Conservation (phyloP, 2,888 invertebrate genomes). For the Resseliella maxima region DNA sequence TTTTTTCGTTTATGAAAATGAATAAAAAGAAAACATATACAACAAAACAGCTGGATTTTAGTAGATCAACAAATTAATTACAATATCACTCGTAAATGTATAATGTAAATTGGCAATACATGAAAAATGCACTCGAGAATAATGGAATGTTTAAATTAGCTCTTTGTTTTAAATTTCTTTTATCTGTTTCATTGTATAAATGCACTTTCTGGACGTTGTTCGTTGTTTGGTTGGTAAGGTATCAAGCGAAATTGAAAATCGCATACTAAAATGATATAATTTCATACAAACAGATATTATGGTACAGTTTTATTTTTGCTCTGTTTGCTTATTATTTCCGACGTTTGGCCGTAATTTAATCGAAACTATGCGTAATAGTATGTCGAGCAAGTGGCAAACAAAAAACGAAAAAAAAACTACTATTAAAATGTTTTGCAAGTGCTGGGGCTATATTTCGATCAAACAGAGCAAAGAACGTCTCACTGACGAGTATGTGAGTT, state of each 20-base stretch:
- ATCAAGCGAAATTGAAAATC: neutral
- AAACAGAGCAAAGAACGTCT: constrained; percentile 41
- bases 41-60: constrained; percentile 1
- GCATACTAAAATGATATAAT: neutral
- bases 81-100: neutral
- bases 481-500: constrained; percentile 9
- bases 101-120: neutral
- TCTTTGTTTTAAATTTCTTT: constrained; percentile 3
- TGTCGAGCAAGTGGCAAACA: neutral
- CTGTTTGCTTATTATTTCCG: neutral
- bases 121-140: neutral
- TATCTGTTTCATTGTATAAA: neutral
- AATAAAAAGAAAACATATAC: neutral
- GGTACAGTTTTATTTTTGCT: neutral
- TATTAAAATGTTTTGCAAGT: neutral
- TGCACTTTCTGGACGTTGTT: neutral
- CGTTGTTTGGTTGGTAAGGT: neutral
- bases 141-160: neutral
- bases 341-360: neutral
- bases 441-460: neutral
- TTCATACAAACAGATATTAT: too few relatives aligned
- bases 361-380: neutral
- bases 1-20: too few relatives aligned
- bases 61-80: constrained; percentile 6
- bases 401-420: neutral